Percentiles rank a stretch among this genome's conserved stretches.
Conservation (phyloP, 2,113 vertebrate species). For the Australoheros scitulus region DNA sequence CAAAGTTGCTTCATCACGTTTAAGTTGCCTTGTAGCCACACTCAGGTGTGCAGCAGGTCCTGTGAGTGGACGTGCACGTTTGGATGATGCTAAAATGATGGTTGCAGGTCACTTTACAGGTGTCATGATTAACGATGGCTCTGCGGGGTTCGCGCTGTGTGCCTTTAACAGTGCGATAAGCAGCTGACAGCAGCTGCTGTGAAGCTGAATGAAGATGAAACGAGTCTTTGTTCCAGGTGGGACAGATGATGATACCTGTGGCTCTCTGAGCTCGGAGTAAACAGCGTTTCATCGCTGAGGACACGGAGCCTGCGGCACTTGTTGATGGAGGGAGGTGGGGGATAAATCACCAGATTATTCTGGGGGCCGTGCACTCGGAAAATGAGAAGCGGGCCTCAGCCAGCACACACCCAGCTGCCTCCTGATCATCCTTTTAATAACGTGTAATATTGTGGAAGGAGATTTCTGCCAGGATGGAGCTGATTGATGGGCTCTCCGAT, state of each 20-base stretch:
- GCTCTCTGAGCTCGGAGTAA: background rate
- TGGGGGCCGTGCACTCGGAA: slow-evolving; percentile 54
- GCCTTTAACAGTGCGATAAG: background rate
- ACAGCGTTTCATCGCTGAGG: background rate
- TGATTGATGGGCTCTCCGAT: slow-evolving; percentile 90
- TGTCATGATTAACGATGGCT: background rate
- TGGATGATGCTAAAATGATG: background rate
- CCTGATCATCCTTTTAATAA: slow-evolving; percentile 90
- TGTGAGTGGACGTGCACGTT: too few relatives aligned
- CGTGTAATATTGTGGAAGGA: slow-evolving; percentile 86
- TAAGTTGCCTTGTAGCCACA: background rate
- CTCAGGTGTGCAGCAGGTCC: background rate
- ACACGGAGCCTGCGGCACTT: slow-evolving; percentile 71
- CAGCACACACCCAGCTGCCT: slow-evolving; percentile 74
- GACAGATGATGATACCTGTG: slow-evolving; percentile 6
- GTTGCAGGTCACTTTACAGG: background rate
- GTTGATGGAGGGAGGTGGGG: slow-evolving; percentile 75
- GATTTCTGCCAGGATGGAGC: slow-evolving; percentile 83
- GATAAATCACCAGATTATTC: slow-evolving; percentile 82
- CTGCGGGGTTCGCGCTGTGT: too few relatives aligned
- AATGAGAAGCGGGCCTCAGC: slow-evolving; percentile 81
- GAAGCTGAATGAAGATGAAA: slow-evolving; percentile 9
- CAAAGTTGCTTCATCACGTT: background rate
- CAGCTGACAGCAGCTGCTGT: background rate
- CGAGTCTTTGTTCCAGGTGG: background rate